A percentile compares a stretch with the other conserved stretches of the same genome.
Conservation (phyloP, 2,888 invertebrate genomes). For the Ichneumoninae sp. region DNA sequence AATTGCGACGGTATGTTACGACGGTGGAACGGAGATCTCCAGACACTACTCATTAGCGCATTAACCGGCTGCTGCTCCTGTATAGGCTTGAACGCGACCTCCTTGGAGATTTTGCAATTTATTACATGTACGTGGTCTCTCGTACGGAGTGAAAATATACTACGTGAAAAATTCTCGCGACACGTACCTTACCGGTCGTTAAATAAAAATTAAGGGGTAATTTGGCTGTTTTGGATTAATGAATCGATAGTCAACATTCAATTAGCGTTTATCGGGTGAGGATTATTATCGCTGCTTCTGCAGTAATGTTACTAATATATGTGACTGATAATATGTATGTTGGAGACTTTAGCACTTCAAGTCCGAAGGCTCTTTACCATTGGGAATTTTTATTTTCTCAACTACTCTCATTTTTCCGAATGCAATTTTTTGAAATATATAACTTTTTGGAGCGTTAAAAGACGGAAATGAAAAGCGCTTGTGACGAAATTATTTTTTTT, state of each 20-base stretch:
- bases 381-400: background rate
- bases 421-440: no score
- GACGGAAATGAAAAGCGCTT: background rate
- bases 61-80: conserved; percentile 58
- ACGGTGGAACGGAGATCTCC: conserved; percentile 52
- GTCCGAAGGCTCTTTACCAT: background rate
- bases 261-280: background rate
- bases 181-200: background rate
- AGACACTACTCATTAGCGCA: conserved; percentile 75
- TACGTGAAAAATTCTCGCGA: conserved; percentile 6
- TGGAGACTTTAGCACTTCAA: background rate
- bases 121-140: conserved; percentile 6
- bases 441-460: background rate
- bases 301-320: background rate
- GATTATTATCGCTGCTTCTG: background rate
- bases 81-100: conserved; percentile 9
- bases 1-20: conserved; percentile 64
- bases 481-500: background rate
- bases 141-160: background rate
- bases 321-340: background rate
- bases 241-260: background rate
- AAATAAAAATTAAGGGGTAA: background rate
- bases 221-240: background rate
- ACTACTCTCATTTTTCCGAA: background rate
- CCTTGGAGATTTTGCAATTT: conserved; percentile 35